phyloP scores from a whole-genome alignment of 2,888 invertebrate species.

The Ganaspis brasiliensis region DNA sequence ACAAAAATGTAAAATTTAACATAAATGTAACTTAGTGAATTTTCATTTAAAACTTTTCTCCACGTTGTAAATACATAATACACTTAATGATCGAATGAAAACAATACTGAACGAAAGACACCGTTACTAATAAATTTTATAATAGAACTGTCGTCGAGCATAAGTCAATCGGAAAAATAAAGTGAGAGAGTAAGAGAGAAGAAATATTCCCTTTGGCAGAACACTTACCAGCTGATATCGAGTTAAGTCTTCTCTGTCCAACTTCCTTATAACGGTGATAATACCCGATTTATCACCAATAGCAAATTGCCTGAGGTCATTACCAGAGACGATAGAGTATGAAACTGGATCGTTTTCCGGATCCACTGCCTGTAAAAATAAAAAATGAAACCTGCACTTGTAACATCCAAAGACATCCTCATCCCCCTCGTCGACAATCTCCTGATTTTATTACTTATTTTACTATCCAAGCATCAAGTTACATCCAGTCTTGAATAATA shows the following conservation, averaged over 20 bases:
- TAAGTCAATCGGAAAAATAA: constrained; percentile 32
- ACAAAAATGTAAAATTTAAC: no score
- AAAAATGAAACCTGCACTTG: constrained; percentile 11
- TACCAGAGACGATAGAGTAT: constrained; percentile 93
- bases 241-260: constrained; percentile 94
- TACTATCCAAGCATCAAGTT: constrained; percentile 23
- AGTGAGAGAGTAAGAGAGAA: constrained; percentile 41
- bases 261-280: constrained; percentile 90
- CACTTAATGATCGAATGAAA: not conserved
- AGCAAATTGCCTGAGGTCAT: constrained; percentile 93
- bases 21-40: no score
- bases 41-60: no score
- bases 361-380: constrained; percentile 87
- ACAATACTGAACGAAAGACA: not conserved
- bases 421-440: constrained; percentile 19
- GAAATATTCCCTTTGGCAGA: constrained; percentile 31
- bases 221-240: constrained; percentile 90
- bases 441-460: constrained; percentile 25
- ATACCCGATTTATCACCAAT: constrained; percentile 94
- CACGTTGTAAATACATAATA: no score
- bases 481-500: constrained; percentile 31
- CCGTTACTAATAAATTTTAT: not conserved
- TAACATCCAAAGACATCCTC: constrained; percentile 20
- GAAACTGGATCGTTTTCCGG: constrained; percentile 93
- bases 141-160: not conserved